Conservation (phyloP, 2,888 invertebrate species). For the Pachydiplax longipennis region DNA sequence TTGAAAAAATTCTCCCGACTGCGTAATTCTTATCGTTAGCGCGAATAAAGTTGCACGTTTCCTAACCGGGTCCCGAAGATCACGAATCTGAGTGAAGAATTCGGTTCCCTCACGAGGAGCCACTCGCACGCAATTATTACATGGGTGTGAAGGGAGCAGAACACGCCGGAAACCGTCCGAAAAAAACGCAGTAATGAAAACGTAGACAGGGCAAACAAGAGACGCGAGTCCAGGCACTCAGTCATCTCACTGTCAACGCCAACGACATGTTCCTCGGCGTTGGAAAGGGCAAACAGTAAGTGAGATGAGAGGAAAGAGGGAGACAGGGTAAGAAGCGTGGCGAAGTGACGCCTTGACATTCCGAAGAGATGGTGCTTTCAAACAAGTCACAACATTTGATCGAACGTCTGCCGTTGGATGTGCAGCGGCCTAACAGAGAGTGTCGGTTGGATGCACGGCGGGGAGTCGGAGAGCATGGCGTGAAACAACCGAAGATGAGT, state of each 20-base stretch:
- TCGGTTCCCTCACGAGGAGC: background rate
- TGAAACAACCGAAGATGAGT: background rate
- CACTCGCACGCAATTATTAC: background rate
- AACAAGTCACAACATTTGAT: too few species aligned
- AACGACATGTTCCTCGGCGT: constrained; percentile 20
- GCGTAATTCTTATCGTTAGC: background rate
- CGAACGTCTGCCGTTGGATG: too few species aligned
- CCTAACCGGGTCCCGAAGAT: constrained; percentile 2
- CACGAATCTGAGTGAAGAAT: background rate
- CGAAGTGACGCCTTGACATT: background rate
- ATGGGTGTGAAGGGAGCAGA: background rate
- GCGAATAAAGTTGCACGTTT: background rate
- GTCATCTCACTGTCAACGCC: constrained; percentile 33
- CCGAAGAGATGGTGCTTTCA: too few species aligned
- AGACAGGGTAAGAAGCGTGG: background rate
- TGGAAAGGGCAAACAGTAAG: constrained; percentile 31
- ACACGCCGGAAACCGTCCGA: constrained; percentile 23
- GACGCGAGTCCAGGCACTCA: background rate
- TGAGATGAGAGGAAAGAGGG: background rate
- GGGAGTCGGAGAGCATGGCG: background rate
- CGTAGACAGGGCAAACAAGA: constrained; percentile 31
- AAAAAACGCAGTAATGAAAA: constrained; percentile 21
- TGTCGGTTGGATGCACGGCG: background rate
- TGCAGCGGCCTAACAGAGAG: too few species aligned
- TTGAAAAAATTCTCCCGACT: background rate